Evolutionary conservation across 1,140 invertebrate species (phyloP), one percentile per base, ranked within the genome.

Genomic region (Oscheius sp.): DNA sequence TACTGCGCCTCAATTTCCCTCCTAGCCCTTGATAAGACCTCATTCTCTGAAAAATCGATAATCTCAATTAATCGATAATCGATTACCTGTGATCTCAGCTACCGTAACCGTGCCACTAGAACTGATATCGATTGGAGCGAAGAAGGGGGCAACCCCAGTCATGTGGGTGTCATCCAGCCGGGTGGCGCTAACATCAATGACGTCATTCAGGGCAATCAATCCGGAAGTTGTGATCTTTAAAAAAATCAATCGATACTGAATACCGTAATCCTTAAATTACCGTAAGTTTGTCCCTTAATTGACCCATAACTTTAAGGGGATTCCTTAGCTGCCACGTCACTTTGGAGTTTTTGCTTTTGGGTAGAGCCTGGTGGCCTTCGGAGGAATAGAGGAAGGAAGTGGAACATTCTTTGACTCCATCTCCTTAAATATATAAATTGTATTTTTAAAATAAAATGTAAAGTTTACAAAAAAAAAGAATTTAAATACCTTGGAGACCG

Each of bases 121-220:
- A 3, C 77, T 63, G n/a, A 83, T 46, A 49, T 82, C 83, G 29
- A 82, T 84, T 1, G 79, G 63, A 23, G 79, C 77, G 58, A 80
- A 83, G 74, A 84, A 84, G 13, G 82, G 83, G 42, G 82, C 82
- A 34, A 83, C 67, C 36, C 77, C 82, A 23, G 64, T 36, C 13
- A 75, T 38, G 26, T 82, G 58, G 78, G 78, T 78, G 20, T 79
- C 79, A 38, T 83, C 83, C 13, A 84, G 69, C 26, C 66, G 38
- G 15, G 64, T 73, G 18, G 32, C 70, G 38, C 55, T 4, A 26
- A 52, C 46, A 26, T 65, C 45, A 13, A 59, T 74, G 42, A 23
- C 18, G 20, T 80, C 81, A 23, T 83, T 67, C 1, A 83, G 67
- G 36, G 77, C 62, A 49, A 83, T 78, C 4, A 83, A 49, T 34